Base-by-base conservation (phyloP, 2,888 invertebrate genomes). In the Netelia inedita region DNA sequence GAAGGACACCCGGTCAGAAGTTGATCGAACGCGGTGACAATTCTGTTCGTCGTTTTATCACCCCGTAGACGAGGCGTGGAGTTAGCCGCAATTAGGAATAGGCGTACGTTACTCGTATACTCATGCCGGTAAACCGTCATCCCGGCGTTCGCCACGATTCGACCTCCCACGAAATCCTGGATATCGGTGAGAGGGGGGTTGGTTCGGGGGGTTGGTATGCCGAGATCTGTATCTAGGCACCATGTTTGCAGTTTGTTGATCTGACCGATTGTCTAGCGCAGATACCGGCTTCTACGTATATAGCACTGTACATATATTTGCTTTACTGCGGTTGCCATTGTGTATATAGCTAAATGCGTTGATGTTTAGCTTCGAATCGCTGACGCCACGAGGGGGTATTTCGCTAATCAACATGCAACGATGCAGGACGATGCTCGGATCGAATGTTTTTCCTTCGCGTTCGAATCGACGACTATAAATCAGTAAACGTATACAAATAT, bases 41-140 rank as follows among this genome's bases (percentile, higher is more conserved):
- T 35, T 35, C 5, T 35, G 35, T 35, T 35, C 35, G 35, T 35
- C 6, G 35, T 6, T 35, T 8, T 6, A 35, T 35, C 35, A 35
- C 35, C 6, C 6, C 35, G 35, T 35, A 35, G 35, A 35, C 35
- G 35, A 35, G 35, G 35, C 35, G 35, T n/a, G 14, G 73, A 74
- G 84, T 82, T 74, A 72, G 21, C 73, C 78, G 82, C 78, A 85
- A 88, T 88, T 83, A 86, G 88, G 76, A 87, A 87, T 87, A 82
- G 86, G 87, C 84, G 86, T 76, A 23, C 46, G 83, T 73, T 23
- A 35, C 35, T 35, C 16, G 61, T 28, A 63, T 73, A 43, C 21
- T 46, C 61, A 28, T 63, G 16, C 23, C 16, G 19, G 46, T 28
- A 28, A 8, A 73, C 46, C 61, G 57, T 73, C 73, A 61, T 73